phyloP scores from a whole-genome alignment of 2,113 vertebrate species.

The Charina bottae region DNA sequence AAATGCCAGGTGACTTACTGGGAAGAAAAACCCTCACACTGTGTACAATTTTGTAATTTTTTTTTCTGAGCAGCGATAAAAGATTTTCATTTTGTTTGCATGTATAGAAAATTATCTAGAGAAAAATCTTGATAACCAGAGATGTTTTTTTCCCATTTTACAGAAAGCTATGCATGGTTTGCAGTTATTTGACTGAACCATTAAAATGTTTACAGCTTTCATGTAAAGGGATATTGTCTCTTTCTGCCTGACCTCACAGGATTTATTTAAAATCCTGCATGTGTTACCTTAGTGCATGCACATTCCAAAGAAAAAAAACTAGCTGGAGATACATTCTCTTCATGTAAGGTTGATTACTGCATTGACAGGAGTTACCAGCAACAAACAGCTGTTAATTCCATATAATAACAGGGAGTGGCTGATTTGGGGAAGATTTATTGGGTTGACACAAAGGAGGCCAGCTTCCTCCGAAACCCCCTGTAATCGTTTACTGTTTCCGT shows the following conservation, averaged over 20 bases:
- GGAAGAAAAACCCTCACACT: constrained; percentile 1
- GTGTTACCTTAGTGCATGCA: not conserved
- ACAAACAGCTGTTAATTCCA: not conserved
- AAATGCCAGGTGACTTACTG: constrained; percentile 24
- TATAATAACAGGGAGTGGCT: not conserved
- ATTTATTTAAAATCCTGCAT: constrained; percentile 19
- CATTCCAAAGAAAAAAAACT: constrained; percentile 18
- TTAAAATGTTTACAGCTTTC: constrained; percentile 36
- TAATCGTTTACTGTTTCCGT: not conserved
- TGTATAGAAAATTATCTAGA: not conserved
- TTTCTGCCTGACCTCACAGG: constrained; percentile 13
- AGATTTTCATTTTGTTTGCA: constrained; percentile 37
- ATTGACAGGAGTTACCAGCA: not conserved
- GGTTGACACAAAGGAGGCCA: not conserved
- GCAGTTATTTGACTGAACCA: constrained; percentile 8
- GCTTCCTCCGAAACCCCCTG: not conserved
- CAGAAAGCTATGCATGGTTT: constrained; percentile 22
- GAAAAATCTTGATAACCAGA: not conserved
- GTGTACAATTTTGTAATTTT: constrained; percentile 34
- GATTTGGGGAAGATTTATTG: not conserved
- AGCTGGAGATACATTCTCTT: not conserved
- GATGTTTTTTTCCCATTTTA: not conserved
- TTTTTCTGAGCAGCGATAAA: constrained; percentile 38
- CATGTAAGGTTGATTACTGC: not conserved
- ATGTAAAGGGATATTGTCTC: constrained; percentile 1